Evolutionary conservation across 37 sponge, comb jelly and placozoan species (phyloP), one percentile per base, ranked within the genome.

Genomic region (Beroe forskalii): DNA sequence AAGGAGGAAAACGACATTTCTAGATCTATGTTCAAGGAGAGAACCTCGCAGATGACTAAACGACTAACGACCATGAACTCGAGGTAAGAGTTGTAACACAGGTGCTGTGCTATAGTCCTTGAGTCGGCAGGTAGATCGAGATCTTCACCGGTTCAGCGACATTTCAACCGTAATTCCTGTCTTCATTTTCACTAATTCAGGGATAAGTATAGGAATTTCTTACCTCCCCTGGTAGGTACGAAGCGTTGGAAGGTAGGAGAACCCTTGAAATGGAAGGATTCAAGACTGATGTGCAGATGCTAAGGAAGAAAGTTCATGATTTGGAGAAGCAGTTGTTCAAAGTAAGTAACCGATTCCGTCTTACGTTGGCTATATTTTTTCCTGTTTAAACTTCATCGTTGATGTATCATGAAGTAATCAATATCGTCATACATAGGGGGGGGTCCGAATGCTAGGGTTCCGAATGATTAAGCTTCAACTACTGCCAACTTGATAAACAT

Each of bases 231-330:
- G 4, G 12, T 48, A 80, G 86, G 42, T 99, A 99, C 64, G 86
- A 94, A 42, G 93, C 93, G 8, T 76, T 99, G 32, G 99, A 99
- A 62, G 94, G 94, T 90, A 93, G 99, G 63, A 63, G 96, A 76
- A 90, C 61, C 32, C 66, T 99, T 64, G 99, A 99, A 67, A 92
- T 95, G 23, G 97, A 99, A 91, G 99, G 99, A 25, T 99, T 97
- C 93, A 96, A 96, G 92, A 95, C 92, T 86, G 99, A 99, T 90
- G 94, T 99, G 30, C 95, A 94, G 89, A 62, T 95, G 76, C 75
- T 99, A 60, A 42, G 96, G 60, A 90, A 94, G 90, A 90, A 94
- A 42, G 76, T 99, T 41, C 93, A 92, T 36, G 96, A 96, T n/a
- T 86, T 99, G 32, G 99, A 99, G 90, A 96, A 93, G 37, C 97